Evolutionary conservation across 1,140 invertebrate genomes (phyloP).

Genomic region (Antheraea pernyi): DNA sequence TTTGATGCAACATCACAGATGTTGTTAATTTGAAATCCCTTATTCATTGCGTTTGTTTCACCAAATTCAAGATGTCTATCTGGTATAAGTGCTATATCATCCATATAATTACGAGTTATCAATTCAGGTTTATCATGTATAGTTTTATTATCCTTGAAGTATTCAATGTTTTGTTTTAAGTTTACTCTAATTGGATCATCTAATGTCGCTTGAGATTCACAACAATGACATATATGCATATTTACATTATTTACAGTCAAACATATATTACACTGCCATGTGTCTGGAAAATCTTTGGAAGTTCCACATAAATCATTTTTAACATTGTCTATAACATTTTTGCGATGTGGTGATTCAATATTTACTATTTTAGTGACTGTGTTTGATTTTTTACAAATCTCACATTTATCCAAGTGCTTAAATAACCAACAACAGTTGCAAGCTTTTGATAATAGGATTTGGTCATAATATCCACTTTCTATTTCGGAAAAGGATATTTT

Average conservation of each 20-base stretch:
- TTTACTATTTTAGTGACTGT: neutral
- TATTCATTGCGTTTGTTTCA: neutral
- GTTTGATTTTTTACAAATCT: slow-evolving; percentile 38
- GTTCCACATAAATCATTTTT: slow-evolving; percentile 3
- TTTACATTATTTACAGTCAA: slow-evolving; percentile 35
- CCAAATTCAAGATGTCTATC: neutral
- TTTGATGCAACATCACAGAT: neutral
- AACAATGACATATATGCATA: slow-evolving; percentile 35
- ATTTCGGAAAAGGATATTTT: neutral
- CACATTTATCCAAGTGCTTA: slow-evolving; percentile 34
- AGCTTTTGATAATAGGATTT: neutral
- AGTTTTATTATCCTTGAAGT: neutral
- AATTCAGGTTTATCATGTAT: neutral
- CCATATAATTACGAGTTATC: neutral
- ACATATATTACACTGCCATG: slow-evolving; percentile 50
- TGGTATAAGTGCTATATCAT: neutral
- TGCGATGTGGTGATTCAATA: neutral
- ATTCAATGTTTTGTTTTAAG: neutral
- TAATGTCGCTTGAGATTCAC: slow-evolving; percentile 21
- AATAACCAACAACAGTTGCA: slow-evolving; percentile 55
- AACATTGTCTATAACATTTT: neutral
- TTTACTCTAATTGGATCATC: neutral
- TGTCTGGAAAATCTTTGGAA: slow-evolving; percentile 1
- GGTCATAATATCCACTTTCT: neutral
- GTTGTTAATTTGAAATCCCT: neutral